These are phyloP conservation scores for Sciurus carolinensis DNA, from an alignment of 2,797 vertebrate species.

Conservation along the genomic window DNA sequence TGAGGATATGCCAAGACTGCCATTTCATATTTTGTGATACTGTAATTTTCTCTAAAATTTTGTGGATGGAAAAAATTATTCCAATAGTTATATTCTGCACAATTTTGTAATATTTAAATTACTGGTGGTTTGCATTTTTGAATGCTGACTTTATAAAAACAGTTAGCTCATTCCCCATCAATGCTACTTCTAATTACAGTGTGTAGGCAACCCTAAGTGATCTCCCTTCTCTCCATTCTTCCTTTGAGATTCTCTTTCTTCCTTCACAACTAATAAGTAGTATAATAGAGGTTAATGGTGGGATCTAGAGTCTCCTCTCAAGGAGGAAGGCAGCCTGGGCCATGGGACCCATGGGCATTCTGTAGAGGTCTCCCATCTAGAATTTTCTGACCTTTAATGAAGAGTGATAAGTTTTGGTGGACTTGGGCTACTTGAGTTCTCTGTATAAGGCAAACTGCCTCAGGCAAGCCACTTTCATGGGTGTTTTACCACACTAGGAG, in stretches of 20 bases:
- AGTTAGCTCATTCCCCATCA: slow-evolving; percentile 84
- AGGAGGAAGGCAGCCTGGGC: neutral
- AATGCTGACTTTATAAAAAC: slow-evolving; percentile 84
- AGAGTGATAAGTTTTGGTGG: neutral
- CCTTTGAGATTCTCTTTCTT: slow-evolving; percentile 58
- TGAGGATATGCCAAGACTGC: slow-evolving; percentile 72
- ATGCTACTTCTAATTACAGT: slow-evolving; percentile 79
- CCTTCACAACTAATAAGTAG: slow-evolving; percentile 63
- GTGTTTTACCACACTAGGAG: neutral
- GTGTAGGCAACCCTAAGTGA: slow-evolving; percentile 64
- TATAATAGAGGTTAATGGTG: slow-evolving; percentile 3
- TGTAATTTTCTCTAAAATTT: slow-evolving; percentile 86
- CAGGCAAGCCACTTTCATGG: slow-evolving; percentile 2
- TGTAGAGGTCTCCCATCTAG: neutral
- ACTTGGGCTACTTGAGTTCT: neutral
- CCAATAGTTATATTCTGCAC: slow-evolving; percentile 80
- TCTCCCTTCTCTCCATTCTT: slow-evolving; percentile 59
- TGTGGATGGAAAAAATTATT: slow-evolving; percentile 87
- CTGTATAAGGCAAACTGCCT: neutral
- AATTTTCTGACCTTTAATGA: slow-evolving; percentile 39
- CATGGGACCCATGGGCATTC: neutral
- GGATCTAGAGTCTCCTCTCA: slow-evolving; percentile 46
- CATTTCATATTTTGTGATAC: slow-evolving; percentile 83
- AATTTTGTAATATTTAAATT: slow-evolving; percentile 85
- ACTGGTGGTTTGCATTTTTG: slow-evolving; percentile 85